Conservation (phyloP, 2,888 invertebrate genomes). For the Apamea crenata region DNA sequence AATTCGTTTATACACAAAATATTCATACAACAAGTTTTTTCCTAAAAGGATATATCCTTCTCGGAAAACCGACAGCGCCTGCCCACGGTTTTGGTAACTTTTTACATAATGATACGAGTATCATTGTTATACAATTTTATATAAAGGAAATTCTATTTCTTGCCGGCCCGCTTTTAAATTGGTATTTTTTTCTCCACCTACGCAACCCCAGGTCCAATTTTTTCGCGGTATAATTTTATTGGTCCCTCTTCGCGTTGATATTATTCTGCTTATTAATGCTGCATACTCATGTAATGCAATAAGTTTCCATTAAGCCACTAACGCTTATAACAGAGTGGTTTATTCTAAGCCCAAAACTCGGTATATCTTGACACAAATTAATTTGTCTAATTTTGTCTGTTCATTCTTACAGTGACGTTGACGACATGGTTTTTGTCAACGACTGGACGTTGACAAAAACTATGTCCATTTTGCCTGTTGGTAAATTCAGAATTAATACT, state of each 20-base stretch:
- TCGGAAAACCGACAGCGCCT: slow-evolving; percentile 4
- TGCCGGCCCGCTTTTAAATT: slow-evolving; percentile 28
- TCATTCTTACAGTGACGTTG: not conserved
- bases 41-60: slow-evolving; percentile 14
- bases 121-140: slow-evolving; percentile 38
- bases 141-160: slow-evolving; percentile 34
- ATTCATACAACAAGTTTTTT: not conserved
- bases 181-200: slow-evolving; percentile 17
- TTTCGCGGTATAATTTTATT: slow-evolving; percentile 34
- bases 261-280: slow-evolving; percentile 5
- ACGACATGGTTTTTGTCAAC: no score
- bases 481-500: not conserved
- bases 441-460: not conserved
- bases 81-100: slow-evolving; percentile 8
- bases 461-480: not conserved
- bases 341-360: not conserved
- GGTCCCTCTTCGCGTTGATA: not conserved
- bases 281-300: slow-evolving; percentile 20
- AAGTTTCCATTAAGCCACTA: not conserved
- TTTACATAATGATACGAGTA: slow-evolving; percentile 33
- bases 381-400: not conserved
- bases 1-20: not conserved
- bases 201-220: slow-evolving; percentile 27
- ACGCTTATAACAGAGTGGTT: slow-evolving; percentile 2
- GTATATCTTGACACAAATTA: slow-evolving; percentile 1